Percentiles rank a stretch among this genome's conserved stretches.
phyloP scores from a whole-genome alignment of 2,888 invertebrate species.

The Euspilapteryx auroguttella region DNA sequence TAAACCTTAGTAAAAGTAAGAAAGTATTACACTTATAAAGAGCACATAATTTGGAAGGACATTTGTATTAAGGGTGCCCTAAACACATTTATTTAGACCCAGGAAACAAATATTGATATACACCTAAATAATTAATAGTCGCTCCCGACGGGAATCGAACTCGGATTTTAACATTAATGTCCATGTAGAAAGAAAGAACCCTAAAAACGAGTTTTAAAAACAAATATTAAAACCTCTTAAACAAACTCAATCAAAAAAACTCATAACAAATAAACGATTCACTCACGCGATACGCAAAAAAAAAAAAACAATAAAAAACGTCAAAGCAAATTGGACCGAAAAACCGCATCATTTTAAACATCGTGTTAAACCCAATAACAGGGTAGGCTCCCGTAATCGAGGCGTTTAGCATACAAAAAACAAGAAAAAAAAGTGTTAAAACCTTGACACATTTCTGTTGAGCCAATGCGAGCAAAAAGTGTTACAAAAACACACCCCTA shows the following conservation, averaged over 20 bases:
- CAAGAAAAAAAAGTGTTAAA: conserved; percentile 26
- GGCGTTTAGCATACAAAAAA: background rate
- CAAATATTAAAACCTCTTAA: background rate
- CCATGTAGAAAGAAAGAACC: no score
- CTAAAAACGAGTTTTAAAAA: no score
- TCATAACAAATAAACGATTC: conserved; percentile 9
- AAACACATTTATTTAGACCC: no score
- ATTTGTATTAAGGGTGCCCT: no score
- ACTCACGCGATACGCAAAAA: conserved; percentile 2
- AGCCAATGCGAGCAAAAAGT: conserved; percentile 15
- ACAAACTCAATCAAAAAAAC: conserved; percentile 13
- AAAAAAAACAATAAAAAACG: conserved; percentile 12
- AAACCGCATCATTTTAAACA: conserved; percentile 24
- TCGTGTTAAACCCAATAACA: conserved; percentile 14
- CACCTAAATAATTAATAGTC: no score
- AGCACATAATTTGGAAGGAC: no score
- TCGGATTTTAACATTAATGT: no score
- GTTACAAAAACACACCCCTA: conserved; percentile 39
- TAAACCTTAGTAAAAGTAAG: no score
- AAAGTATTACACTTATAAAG: no score
- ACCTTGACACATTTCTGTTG: conserved; percentile 29
- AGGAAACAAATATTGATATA: no score
- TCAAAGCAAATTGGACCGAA: conserved; percentile 10
- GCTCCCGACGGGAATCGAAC: no score
- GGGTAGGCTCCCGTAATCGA: background rate